Evolutionary conservation across 1,140 invertebrate species (phyloP), one percentile per base, ranked within the genome.

Genomic region (Teleogryllus occipitalis): DNA sequence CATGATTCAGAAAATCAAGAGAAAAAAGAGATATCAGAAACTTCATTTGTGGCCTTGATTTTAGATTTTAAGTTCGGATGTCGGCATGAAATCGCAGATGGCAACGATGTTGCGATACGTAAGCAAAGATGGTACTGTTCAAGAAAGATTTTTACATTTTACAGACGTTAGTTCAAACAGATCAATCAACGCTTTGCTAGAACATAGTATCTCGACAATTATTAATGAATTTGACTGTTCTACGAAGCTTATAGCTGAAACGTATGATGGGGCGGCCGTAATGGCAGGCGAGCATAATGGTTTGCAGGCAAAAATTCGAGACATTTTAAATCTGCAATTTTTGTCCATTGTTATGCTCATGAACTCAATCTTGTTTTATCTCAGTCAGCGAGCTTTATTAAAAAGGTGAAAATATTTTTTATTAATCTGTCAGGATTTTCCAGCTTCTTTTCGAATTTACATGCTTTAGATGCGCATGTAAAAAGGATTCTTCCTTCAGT

Each of bases 21-120:
- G n/a, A n/a, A n/a, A n/a, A n/a, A 75, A 75, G 74, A 75, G 21
- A 21, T 75, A 22, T 75, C n/a, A 22, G 7, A 75, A 22, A 39
- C 74, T 75, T 75, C 74, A 22, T 75, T 75, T 39, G 27, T 75
- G 27, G 21, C 74, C 27, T 75, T 75, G 54, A 65, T 65, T 65
- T 3, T 65, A 18, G 0, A 65, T 65, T n/a, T 1, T 3, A 65
- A 65, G 54, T 65, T 22, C 74, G 3, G 74, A 75, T 75, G 21
- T 75, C 74, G 27, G 74, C 27, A 75, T 75, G 27, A 75, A 75
- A 75, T 65, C 54, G 2, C 54, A 65, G 54, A 65, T 2, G 1
- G 54, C 7, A 8, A 65, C 54, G 2, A 65, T 65, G 0, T 18
- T 65, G 54, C 54, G 54, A 18, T 65, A 65, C 54, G 18, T 65